Conservation (phyloP, 2,888 invertebrate genomes). For the Toxonevra muliebris region DNA sequence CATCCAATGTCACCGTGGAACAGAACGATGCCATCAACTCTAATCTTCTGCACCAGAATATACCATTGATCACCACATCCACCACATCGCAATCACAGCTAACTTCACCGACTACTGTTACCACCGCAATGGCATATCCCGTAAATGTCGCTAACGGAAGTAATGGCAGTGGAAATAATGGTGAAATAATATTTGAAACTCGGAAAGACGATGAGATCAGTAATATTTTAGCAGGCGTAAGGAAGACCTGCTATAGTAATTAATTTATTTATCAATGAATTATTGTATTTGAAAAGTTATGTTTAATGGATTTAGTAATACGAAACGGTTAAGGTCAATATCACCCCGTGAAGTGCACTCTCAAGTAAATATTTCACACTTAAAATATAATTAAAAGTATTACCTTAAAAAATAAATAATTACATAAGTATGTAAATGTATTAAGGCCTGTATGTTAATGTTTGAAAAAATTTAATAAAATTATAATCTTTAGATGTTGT, state of each 20-base stretch:
- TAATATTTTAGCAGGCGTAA: slow-evolving; percentile 86
- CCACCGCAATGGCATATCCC: slow-evolving; percentile 19
- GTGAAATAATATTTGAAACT: slow-evolving; percentile 64
- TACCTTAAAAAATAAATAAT: too few species aligned
- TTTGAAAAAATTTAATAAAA: too few species aligned
- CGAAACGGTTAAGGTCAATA: neutral
- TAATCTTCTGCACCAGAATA: slow-evolving; percentile 24
- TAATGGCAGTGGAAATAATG: slow-evolving; percentile 36
- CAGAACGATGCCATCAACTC: slow-evolving; percentile 36
- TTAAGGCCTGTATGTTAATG: too few species aligned
- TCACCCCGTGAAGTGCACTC: too few species aligned
- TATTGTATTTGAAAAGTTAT: neutral
- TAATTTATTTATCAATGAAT: slow-evolving; percentile 51
- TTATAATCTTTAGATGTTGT: too few species aligned
- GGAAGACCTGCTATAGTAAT: slow-evolving; percentile 88
- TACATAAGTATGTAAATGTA: too few species aligned
- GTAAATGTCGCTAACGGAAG: slow-evolving; percentile 25
- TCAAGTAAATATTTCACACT: too few species aligned
- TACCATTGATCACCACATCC: slow-evolving; percentile 56
- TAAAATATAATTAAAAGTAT: too few species aligned
- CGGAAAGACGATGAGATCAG: slow-evolving; percentile 88
- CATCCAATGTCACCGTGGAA: slow-evolving; percentile 4
- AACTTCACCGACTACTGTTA: neutral
- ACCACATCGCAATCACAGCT: slow-evolving; percentile 14
- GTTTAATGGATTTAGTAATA: slow-evolving; percentile 2